Base-by-base conservation (phyloP, 64 coral and sea anemone species). In the Cladopsammia gracilis region DNA sequence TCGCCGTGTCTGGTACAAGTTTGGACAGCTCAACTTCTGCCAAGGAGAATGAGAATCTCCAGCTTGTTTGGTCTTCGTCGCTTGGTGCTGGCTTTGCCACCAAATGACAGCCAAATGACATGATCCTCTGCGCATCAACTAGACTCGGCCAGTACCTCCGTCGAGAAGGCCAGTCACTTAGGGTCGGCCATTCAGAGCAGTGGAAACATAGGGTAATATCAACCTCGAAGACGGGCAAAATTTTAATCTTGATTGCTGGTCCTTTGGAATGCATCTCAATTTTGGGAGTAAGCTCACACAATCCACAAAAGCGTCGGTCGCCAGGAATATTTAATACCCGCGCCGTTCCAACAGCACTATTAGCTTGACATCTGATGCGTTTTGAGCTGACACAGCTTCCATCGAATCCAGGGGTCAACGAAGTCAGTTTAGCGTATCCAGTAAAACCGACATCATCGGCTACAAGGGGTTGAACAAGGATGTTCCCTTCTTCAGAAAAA, bases 11-110 rank as follows among this genome's bases (percentile, higher is more conserved):
- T 46, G 64, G 85, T 44, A 89, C 56, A 62, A 94, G 85, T 51
- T 82, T 94, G 10, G 92, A 94, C 5, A 94, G 92, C 57, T 94
- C 92, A 45, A 94, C 84, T 82, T 94, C 92, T 79, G 92, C 85
- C 25, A 82, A 18, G 7, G 92, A 94, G 65, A 94, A 94, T 0
- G 92, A 94, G 48, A 94, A 94, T 48, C 92, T 59, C 92, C 92
- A 94, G 20, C 74, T 88, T 74, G 52, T 23, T 51, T 79, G 11
- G 48, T 88, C 19, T n/a, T 82, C 19, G 26, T 94, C 85, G 5
- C 9, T 34, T 10, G 92, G 92, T 70, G 67, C 73, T 53, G 85
- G 58, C 65, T 94, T 94, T 25, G 86, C 75, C 3, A 94, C 92
- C 9, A 94, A 20, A 54, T 94, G 92, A 73, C 84, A 88, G 53